Evolutionary conservation across 2,888 invertebrate genomes (phyloP).

Genomic region (Coecobrya sp.): DNA sequence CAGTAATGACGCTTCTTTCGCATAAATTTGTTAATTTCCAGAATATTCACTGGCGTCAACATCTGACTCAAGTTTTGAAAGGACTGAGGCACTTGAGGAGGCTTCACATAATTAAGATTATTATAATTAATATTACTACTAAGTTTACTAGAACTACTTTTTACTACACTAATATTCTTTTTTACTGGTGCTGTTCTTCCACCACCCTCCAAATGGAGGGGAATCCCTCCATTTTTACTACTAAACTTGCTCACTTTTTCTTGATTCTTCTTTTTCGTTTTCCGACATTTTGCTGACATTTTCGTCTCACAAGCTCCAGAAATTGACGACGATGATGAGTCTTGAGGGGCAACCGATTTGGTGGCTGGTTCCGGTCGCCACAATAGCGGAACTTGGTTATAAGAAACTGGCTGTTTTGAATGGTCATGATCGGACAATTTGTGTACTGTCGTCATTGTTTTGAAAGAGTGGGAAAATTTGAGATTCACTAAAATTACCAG

Average conservation of each 20-base stretch:
- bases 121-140: background rate
- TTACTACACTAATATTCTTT: constrained; percentile 14
- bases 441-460: constrained; percentile 43
- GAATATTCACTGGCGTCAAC: constrained; percentile 51
- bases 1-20: constrained; percentile 74
- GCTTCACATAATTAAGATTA: background rate
- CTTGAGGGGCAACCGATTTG: background rate
- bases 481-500: background rate
- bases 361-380: constrained; percentile 40
- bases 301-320: background rate
- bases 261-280: background rate
- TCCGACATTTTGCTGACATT: background rate
- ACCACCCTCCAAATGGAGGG: background rate
- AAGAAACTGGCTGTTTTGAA: background rate
- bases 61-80: constrained; percentile 41
- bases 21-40: constrained; percentile 65
- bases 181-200: no score
- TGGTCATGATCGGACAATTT: background rate
- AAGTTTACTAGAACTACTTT: background rate
- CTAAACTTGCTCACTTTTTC: constrained; percentile 19
- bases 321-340: background rate
- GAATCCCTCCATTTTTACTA: background rate
- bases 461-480: constrained; percentile 23
- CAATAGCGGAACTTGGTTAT: constrained; percentile 54
- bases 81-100: constrained; percentile 55